These are phyloP conservation scores for Protula sp. DNA, from an alignment of 2,888 invertebrate species.

Conservation along the genomic window DNA sequence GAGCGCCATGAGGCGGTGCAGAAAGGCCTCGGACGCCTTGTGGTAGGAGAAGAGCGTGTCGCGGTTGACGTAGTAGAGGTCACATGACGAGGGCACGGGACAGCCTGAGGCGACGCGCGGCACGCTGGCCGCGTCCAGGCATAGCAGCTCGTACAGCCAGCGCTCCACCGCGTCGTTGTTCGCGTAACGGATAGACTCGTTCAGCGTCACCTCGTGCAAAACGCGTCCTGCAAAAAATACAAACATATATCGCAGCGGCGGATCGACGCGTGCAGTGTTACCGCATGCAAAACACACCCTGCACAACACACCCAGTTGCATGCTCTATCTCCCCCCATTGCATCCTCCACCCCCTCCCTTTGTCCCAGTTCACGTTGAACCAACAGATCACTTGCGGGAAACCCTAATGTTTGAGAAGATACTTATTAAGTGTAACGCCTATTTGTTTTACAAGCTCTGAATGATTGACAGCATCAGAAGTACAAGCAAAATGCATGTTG, in stretches of 20 bases:
- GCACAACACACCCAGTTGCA: too few species aligned
- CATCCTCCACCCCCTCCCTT: too few species aligned
- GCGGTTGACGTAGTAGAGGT: constrained; percentile 65
- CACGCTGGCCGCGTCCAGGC: constrained; percentile 74
- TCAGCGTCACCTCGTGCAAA: constrained; percentile 63
- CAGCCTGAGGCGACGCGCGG: constrained; percentile 70
- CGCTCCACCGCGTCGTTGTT: constrained; percentile 74
- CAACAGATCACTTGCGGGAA: too few species aligned
- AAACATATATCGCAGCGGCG: background rate
- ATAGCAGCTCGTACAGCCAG: constrained; percentile 87
- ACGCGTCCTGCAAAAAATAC: constrained; percentile 28
- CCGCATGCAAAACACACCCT: too few species aligned
- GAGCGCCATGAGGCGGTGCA: constrained; percentile 84
- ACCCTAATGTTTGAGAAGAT: too few species aligned
- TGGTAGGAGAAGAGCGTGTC: constrained; percentile 97
- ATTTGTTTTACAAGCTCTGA: too few species aligned
- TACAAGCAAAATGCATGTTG: too few species aligned
- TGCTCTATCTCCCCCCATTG: background rate
- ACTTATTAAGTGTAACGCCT: too few species aligned
- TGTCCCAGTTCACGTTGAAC: too few species aligned
- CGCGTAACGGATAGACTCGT: constrained; percentile 92
- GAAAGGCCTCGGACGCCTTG: constrained; percentile 73
- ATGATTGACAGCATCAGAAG: too few species aligned
- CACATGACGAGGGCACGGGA: constrained; percentile 82
- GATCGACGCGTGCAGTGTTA: background rate